Conservation (phyloP, 2,113 vertebrate species). For the Solenodon paradoxus region DNA sequence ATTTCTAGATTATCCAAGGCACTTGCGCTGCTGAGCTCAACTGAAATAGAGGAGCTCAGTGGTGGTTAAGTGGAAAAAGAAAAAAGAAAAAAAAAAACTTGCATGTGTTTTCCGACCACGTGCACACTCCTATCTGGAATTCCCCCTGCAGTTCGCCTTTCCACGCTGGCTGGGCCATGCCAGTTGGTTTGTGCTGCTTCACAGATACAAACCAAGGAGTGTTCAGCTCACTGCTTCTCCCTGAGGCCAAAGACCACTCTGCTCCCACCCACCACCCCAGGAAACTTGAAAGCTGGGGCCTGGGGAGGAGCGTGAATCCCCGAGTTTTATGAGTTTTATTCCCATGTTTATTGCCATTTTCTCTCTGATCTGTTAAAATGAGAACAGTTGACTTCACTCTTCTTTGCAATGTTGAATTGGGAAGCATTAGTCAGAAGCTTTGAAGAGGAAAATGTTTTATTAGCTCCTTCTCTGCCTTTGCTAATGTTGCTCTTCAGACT, state of each 20-base stretch:
- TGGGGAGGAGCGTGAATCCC: neutral
- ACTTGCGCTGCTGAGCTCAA: slow-evolving; percentile 62
- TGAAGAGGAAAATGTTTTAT: slow-evolving; percentile 13
- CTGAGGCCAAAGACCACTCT: neutral
- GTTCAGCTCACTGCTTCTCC: neutral
- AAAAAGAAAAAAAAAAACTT: neutral
- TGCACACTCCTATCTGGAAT: neutral
- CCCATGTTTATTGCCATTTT: slow-evolving; percentile 36
- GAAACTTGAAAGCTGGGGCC: neutral
- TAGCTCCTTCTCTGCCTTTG: slow-evolving; percentile 25
- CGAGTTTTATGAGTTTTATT: slow-evolving; percentile 39
- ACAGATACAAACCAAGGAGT: neutral
- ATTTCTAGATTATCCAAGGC: slow-evolving; percentile 70
- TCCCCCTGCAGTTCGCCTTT: neutral
- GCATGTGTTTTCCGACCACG: neutral
- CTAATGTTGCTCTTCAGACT: neutral
- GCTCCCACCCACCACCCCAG: neutral
- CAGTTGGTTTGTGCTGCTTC: neutral
- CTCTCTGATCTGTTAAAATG: slow-evolving; percentile 8
- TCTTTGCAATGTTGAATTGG: slow-evolving; percentile 17
- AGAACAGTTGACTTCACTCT: neutral
- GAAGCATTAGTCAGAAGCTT: neutral
- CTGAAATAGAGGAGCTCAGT: slow-evolving; percentile 7
- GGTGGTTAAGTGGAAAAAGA: slow-evolving; percentile 52
- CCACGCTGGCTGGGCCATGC: neutral